Percentiles rank a stretch among this genome's conserved stretches.
Conservation (phyloP, 2,888 invertebrate genomes). For the Disparrhopalites patrizii region DNA sequence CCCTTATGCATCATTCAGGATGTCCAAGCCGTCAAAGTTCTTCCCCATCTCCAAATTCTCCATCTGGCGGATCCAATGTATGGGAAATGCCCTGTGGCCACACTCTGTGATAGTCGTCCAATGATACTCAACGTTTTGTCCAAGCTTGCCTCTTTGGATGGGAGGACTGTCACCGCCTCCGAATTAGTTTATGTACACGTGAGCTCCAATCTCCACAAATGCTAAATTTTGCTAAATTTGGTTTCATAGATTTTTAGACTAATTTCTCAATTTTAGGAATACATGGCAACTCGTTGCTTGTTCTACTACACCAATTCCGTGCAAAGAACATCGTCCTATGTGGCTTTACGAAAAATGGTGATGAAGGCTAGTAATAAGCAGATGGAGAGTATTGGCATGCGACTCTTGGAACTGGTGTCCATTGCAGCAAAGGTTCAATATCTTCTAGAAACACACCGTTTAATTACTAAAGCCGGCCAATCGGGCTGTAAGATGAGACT, state of each 20-base stretch:
- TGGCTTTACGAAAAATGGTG: constrained; percentile 31
- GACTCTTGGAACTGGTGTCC: constrained; percentile 33
- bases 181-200: constrained; percentile 29
- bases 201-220: neutral
- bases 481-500: neutral
- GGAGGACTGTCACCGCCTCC: constrained; percentile 34
- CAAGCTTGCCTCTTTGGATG: constrained; percentile 38
- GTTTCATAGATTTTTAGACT: neutral
- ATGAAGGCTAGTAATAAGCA: constrained; percentile 37
- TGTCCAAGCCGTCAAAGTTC: constrained; percentile 37
- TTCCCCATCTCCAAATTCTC: constrained; percentile 33
- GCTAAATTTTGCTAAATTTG: too few relatives aligned
- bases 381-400: constrained; percentile 37
- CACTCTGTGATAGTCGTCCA: constrained; percentile 40
- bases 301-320: constrained; percentile 40
- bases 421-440: constrained; percentile 35
- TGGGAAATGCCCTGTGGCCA: constrained; percentile 46
- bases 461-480: too few relatives aligned
- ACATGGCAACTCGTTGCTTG: constrained; percentile 37
- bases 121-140: constrained; percentile 37
- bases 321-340: constrained; percentile 24
- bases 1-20: constrained; percentile 45
- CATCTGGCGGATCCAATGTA: constrained; percentile 39
- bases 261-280: constrained; percentile 32
- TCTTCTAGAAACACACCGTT: neutral